phyloP scores from a whole-genome alignment of 2,888 invertebrate species.

The Brenthis hecate region DNA sequence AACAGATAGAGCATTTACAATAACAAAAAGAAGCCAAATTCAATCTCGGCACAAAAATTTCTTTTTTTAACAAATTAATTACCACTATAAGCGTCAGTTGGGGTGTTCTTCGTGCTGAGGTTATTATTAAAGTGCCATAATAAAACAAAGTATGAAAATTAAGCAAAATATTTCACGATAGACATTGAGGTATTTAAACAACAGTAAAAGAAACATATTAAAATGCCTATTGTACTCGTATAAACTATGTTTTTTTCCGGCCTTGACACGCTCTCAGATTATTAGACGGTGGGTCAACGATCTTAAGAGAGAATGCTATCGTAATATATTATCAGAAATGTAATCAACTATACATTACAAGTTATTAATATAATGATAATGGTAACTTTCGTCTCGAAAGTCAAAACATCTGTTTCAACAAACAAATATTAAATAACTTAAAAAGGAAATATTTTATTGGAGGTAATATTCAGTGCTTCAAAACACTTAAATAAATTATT shows the following conservation, averaged over 20 bases:
- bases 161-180: neutral
- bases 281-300: slow-evolving; percentile 23
- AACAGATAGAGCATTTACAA: too few species aligned
- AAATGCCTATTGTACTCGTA: slow-evolving; percentile 6
- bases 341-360: slow-evolving; percentile 22
- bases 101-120: too few species aligned
- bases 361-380: slow-evolving; percentile 23
- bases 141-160: too few species aligned
- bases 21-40: too few species aligned
- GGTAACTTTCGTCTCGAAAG: slow-evolving; percentile 1
- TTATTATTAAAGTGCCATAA: too few species aligned
- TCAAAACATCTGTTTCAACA: slow-evolving; percentile 15
- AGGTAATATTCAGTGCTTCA: too few species aligned
- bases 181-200: neutral
- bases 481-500: too few species aligned
- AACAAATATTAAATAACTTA: slow-evolving; percentile 8
- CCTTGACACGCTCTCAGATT: slow-evolving; percentile 71
- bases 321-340: slow-evolving; percentile 19
- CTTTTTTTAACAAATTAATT: too few species aligned
- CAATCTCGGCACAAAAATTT: too few species aligned
- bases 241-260: slow-evolving; percentile 15
- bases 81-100: too few species aligned
- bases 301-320: slow-evolving; percentile 12
- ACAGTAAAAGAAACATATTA: slow-evolving; percentile 7
- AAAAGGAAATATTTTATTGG: slow-evolving; percentile 2